Percentiles rank a stretch among this genome's conserved stretches.
Conservation (phyloP, 2,113 vertebrate species). For the Dromaius novaehollandiae region DNA sequence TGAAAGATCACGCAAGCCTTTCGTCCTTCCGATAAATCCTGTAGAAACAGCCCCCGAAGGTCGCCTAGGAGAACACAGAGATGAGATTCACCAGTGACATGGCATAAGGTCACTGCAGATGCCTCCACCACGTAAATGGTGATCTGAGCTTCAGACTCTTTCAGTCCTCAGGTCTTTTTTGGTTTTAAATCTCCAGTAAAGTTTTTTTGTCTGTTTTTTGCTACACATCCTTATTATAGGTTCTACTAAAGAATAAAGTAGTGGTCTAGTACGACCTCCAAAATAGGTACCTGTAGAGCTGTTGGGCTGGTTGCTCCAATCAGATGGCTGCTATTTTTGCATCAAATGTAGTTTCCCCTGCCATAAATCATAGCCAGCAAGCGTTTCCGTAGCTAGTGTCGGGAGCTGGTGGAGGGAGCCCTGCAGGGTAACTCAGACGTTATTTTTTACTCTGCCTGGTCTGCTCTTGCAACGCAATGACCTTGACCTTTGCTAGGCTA, state of each 20-base stretch:
- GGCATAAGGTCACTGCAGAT: background rate
- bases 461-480: background rate
- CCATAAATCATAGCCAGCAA: background rate
- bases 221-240: background rate
- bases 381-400: background rate
- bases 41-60: background rate
- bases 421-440: background rate
- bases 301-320: background rate
- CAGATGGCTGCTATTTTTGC: background rate
- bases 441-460: background rate
- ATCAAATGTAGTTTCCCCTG: background rate
- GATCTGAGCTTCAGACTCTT: background rate
- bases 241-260: background rate
- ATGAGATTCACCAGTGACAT: fast-evolving
- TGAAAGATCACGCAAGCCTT: fast-evolving
- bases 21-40: background rate
- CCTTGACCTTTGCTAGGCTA: background rate
- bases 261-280: background rate
- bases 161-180: background rate
- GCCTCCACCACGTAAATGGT: background rate
- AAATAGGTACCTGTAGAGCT: background rate
- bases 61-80: fast-evolving
- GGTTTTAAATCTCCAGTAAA: background rate
- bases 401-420: background rate
- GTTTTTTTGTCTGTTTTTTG: background rate